Percentiles rank a stretch among this genome's conserved stretches.
These are phyloP conservation scores for Spodoptera littoralis DNA, from an alignment of 2,888 invertebrate genomes.

Conservation along the genomic window DNA sequence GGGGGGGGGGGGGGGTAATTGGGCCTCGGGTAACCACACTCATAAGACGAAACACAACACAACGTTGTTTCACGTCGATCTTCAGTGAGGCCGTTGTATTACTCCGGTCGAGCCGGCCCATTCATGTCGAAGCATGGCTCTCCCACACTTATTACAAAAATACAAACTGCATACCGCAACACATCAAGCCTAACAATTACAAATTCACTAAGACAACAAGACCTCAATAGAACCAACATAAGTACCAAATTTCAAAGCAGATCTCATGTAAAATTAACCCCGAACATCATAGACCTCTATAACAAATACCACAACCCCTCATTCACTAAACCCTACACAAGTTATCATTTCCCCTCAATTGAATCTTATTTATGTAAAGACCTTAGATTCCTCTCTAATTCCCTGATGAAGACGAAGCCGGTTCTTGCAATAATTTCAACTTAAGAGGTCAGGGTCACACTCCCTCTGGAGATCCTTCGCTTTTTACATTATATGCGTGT, in stretches of 20 bases:
- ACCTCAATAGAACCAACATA: not conserved
- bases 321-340: constrained; percentile 15
- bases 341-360: constrained; percentile 34
- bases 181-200: not conserved
- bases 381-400: constrained; percentile 19
- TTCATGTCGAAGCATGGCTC: no score
- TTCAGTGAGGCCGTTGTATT: no score
- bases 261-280: constrained; percentile 7
- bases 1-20: no score
- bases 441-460: constrained; percentile 27
- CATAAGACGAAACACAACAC: no score
- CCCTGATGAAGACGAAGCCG: constrained; percentile 21
- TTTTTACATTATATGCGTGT: constrained; percentile 28
- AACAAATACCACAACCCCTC: constrained; percentile 10
- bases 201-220: no score
- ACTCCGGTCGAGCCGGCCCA: no score
- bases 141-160: no score
- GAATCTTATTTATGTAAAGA: constrained; percentile 34
- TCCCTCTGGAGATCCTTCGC: constrained; percentile 16
- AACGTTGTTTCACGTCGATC: no score
- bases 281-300: constrained; percentile 1
- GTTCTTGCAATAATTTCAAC: constrained; percentile 31
- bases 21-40: no score
- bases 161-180: no score
- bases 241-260: not conserved